Evolutionary conservation across 2,888 invertebrate genomes (phyloP), one percentile per base, ranked within the genome.

Genomic region (Platerodrilus igneus): DNA sequence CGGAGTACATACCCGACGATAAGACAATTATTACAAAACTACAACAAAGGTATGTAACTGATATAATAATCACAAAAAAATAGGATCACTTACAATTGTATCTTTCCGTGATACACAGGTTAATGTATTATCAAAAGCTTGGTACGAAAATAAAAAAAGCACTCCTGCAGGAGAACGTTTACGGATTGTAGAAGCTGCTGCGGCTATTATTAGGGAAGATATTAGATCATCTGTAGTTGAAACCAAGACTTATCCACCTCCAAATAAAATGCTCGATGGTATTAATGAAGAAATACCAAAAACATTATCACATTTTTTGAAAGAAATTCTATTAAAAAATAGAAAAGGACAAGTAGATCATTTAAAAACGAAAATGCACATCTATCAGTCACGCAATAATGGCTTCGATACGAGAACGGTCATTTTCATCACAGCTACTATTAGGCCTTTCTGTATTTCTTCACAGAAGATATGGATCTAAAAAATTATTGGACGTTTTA

Each of bases 111-210:
- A 57, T 55, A 50, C 55, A 53, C 57, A 59, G 28, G 37, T 46
- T 46, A 53, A 61, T 45, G 47, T 61, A 37, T 52, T 62, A 58
- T 53, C 52, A 47, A 57, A 60, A 56, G 47, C 52, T 54, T 62
- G 60, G 60, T 61, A 60, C 49, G 55, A 60, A 45, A 58, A 49
- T 55, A 60, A 57, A 59, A 58, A 61, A 55, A 37, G 14, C 5
- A 34, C 4, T 45, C 38, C 45, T 2, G 50, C 36, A 55, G 60
- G 52, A 60, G 59, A 64, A 56, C 36, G 50, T 2, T 26, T 60
- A 45, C 38, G 57, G 38, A 62, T 62, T 53, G 55, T 64, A 48
- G 56, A 63, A 59, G 58, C 60, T 57, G 63, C 64, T 35, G 62
- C 61, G 35, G 58, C 59, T 29, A 27, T 35, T n/a, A 35, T 36